phyloP scores from a whole-genome alignment of 2,797 vertebrate species.

The Podarcis siculus region DNA sequence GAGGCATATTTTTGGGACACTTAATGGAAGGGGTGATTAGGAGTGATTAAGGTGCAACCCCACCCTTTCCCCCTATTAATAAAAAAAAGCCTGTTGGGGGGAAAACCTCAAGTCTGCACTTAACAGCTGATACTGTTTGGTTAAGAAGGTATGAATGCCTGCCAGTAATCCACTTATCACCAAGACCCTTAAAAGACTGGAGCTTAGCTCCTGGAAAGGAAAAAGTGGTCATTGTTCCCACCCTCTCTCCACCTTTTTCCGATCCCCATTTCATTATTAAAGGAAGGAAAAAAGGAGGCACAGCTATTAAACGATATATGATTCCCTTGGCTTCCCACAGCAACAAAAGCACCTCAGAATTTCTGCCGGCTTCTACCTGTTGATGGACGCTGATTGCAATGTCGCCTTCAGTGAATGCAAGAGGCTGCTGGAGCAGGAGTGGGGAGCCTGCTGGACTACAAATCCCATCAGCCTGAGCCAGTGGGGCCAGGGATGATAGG shows the following conservation, averaged over 20 bases:
- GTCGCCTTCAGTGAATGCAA: fast-evolving
- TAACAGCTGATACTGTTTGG: conserved; percentile 42
- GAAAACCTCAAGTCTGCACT: conserved; percentile 44
- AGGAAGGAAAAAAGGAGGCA: conserved; percentile 24
- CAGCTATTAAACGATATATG: conserved; percentile 44
- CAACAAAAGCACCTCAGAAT: conserved; percentile 36
- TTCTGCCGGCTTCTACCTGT: conserved; percentile 20
- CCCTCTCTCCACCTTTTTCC: conserved; percentile 40
- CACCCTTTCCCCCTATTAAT: background rate
- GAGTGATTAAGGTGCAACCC: conserved; percentile 38
- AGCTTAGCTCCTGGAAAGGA: conserved; percentile 38
- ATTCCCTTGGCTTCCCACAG: conserved; percentile 43
- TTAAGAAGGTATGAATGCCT: conserved; percentile 44
- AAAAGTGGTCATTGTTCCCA: conserved; percentile 35
- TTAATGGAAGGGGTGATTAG: conserved; percentile 61
- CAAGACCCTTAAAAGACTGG: background rate
- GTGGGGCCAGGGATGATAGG: too few species aligned
- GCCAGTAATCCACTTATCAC: conserved; percentile 47
- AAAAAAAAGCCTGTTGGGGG: conserved; percentile 1
- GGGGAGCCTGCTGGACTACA: too few species aligned
- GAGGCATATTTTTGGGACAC: conserved; percentile 20
- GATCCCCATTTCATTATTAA: conserved; percentile 36
- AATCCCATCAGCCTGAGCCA: too few species aligned
- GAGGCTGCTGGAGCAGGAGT: fast-evolving
- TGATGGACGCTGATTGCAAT: conserved; percentile 8